Evolutionary conservation across 2,113 vertebrate species (phyloP).

Genomic region (Otis tarda): DNA sequence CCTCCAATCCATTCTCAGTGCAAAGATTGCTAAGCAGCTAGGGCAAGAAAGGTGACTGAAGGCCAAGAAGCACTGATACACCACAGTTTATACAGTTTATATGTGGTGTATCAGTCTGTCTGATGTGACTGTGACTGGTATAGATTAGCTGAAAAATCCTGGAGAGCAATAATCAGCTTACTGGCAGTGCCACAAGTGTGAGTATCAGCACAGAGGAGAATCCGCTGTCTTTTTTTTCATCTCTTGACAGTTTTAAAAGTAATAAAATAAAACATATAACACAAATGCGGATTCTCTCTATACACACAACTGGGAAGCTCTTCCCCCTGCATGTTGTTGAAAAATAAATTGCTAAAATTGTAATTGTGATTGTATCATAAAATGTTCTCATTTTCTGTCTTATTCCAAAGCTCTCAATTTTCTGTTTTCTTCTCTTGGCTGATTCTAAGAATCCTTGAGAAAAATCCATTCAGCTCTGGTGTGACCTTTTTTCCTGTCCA

Average conservation of each 20-base stretch:
- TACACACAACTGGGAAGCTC: not conserved
- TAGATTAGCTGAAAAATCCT: not conserved
- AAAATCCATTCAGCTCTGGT: not conserved
- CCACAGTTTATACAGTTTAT: not conserved
- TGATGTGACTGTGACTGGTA: not conserved
- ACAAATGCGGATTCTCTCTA: not conserved
- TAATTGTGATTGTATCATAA: not conserved
- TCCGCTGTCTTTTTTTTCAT: not conserved
- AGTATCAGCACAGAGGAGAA: not conserved
- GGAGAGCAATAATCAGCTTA: not conserved
- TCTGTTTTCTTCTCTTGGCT: not conserved
- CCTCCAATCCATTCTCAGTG: not conserved
- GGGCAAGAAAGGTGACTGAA: not conserved
- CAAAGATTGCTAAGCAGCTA: not conserved
- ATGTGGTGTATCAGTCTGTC: no score
- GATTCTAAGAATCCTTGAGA: not conserved
- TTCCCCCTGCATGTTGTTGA: not conserved
- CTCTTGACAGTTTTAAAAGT: not conserved
- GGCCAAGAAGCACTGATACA: not conserved
- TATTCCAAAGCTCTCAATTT: not conserved
- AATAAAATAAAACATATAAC: not conserved
- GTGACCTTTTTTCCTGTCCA: not conserved
- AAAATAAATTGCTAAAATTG: not conserved
- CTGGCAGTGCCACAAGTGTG: not conserved
- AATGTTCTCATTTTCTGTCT: not conserved